phyloP scores from a whole-genome alignment of 1,140 invertebrate species.

The Lepidotrigona ventralis region DNA sequence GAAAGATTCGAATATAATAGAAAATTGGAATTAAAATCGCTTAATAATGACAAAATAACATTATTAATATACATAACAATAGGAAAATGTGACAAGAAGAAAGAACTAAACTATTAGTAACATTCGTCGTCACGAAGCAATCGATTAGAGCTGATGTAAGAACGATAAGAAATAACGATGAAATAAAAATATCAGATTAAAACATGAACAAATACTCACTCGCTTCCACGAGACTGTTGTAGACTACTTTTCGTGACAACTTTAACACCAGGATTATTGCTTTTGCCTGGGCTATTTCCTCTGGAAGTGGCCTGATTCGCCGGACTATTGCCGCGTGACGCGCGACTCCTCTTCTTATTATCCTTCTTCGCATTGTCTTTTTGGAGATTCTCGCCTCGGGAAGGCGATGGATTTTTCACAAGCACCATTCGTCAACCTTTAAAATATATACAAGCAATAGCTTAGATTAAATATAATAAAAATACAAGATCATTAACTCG shows the following conservation, averaged over 20 bases:
- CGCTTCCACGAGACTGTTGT: constrained; percentile 73
- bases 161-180: not conserved
- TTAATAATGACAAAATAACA: not conserved
- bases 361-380: constrained; percentile 51
- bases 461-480: no score
- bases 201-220: constrained; percentile 63
- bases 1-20: no score
- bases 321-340: constrained; percentile 67
- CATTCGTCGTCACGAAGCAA: not conserved
- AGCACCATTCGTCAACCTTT: constrained; percentile 72
- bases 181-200: not conserved
- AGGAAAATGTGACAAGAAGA: not conserved
- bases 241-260: constrained; percentile 65
- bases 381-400: constrained; percentile 64
- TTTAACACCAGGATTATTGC: constrained; percentile 51
- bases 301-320: constrained; percentile 57
- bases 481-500: not conserved
- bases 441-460: not conserved
- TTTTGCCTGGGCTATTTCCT: constrained; percentile 69
- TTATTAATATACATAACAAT: not conserved
- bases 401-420: constrained; percentile 68
- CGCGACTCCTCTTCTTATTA: constrained; percentile 40
- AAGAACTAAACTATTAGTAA: not conserved
- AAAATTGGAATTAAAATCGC: not conserved
- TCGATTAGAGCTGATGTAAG: not conserved